Base-by-base conservation (phyloP, 2,797 vertebrate species). In the Lophius americanus region DNA sequence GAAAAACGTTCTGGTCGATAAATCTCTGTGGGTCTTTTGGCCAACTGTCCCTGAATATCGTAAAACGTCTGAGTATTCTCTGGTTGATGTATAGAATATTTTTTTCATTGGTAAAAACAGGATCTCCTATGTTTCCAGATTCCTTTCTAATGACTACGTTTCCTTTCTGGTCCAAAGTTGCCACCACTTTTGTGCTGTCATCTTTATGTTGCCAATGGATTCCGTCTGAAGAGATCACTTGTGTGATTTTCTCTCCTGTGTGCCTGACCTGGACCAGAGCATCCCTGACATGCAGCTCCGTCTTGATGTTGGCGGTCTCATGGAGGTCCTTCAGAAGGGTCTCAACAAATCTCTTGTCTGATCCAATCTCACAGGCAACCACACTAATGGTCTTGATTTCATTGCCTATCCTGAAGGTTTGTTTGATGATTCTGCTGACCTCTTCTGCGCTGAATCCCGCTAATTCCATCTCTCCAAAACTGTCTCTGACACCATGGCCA, bases 361-460 rank as follows among this genome's bases (percentile, higher is more conserved):
- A 68, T 39, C 84, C 85, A 1, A 76, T 62, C 1, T 88, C 66
- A 70, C 81, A 85, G n/a, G 58, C 64, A 57, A 85, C 75, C 36
- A 89, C 5, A 13, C 78, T 84, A 2, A 8, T 76, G 5, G 86
- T 89, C 78, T 82, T 88, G 9, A 88, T 87, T 56, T 69, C 7
- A 44, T 77, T 5, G 0, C 52, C 4, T 1, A 36, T 47, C 52
- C 78, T 77, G 47, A 13, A 38, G 49, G 70, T 78, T 9, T 33
- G 47, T 44, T 46, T 1, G 0, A 85, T 61, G 23, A 87, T 78
- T 14, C 65, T 7, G 44, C 66, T 38, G 32, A 85, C 68, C 0
- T 87, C 70, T 36, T 54, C 8, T 0, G 61, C 67, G 8, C 1
- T 10, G 53, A 56, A 67, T 2, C 81, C 76, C 0, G 63, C 47